Evolutionary conservation across 2,797 vertebrate species (phyloP).

Genomic region (Sebastolobus alascanus): DNA sequence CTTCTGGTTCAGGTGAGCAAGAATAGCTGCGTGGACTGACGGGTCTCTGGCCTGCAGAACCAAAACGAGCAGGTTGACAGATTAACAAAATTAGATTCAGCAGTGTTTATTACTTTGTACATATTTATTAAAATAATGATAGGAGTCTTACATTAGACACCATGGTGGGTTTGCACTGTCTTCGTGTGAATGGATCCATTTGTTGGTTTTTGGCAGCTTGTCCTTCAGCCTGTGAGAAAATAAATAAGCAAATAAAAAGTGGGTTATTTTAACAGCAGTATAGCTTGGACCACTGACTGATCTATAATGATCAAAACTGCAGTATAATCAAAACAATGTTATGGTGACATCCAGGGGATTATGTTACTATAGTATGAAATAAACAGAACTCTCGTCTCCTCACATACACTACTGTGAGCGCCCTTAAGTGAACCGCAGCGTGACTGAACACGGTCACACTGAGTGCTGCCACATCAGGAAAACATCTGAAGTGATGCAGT

Average conservation of each 20-base stretch:
- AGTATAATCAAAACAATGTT: background rate
- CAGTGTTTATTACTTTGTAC: background rate
- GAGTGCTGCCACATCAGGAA: background rate
- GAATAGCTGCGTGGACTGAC: constrained; percentile 98
- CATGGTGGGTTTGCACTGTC: constrained; percentile 99
- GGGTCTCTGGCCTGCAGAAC: constrained; percentile 94
- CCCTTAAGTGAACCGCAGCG: background rate
- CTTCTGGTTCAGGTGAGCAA: constrained; percentile 98
- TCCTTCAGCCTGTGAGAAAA: constrained; percentile 91
- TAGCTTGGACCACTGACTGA: background rate
- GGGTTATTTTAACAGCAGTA: background rate
- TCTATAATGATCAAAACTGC: background rate
- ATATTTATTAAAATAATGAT: background rate
- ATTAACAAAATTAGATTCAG: background rate
- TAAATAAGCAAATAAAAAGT: background rate
- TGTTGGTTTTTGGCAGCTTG: constrained; percentile 97
- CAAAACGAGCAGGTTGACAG: background rate
- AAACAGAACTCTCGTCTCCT: background rate
- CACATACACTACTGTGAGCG: background rate
- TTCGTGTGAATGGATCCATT: constrained; percentile 98
- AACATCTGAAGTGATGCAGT: background rate
- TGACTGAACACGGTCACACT: background rate
- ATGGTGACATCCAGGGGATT: background rate
- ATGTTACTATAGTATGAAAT: background rate
- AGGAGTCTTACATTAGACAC: constrained; percentile 94